Evolutionary conservation across 2,797 vertebrate genomes (phyloP).

Genomic region (Phataginus tricuspis): DNA sequence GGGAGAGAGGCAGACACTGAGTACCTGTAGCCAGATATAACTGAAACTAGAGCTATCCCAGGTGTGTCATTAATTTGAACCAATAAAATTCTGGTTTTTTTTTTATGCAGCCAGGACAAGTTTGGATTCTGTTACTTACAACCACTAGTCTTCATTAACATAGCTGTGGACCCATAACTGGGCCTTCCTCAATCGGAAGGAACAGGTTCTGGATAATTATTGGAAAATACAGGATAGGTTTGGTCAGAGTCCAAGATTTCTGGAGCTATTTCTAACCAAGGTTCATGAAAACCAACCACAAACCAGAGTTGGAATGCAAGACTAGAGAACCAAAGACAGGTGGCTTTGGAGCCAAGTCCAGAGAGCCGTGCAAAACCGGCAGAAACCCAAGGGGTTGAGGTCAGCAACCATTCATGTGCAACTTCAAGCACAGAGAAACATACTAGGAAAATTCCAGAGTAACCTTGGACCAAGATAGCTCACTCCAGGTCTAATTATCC

Average conservation of each 20-base stretch:
- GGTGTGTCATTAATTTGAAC: background rate
- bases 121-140: slow-evolving; percentile 40
- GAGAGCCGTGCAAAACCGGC: background rate
- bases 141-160: background rate
- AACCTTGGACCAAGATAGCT: background rate
- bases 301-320: background rate
- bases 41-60: background rate
- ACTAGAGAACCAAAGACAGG: background rate
- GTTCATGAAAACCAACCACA: background rate
- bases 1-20: background rate
- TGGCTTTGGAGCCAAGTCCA: background rate
- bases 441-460: background rate
- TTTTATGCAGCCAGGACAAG: background rate
- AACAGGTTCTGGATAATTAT: slow-evolving; percentile 1
- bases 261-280: background rate
- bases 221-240: background rate
- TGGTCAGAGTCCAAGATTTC: background rate
- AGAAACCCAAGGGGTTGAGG: background rate
- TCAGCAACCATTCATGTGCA: background rate
- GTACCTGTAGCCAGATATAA: background rate
- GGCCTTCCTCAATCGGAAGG: background rate
- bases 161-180: background rate
- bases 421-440: background rate
- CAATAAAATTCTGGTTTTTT: background rate
- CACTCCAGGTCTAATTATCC: background rate